A percentile compares a stretch with the other conserved stretches of the same genome.
These are phyloP conservation scores for Rhimphoctona megacephalus DNA, from an alignment of 2,888 invertebrate species.

Conservation along the genomic window DNA sequence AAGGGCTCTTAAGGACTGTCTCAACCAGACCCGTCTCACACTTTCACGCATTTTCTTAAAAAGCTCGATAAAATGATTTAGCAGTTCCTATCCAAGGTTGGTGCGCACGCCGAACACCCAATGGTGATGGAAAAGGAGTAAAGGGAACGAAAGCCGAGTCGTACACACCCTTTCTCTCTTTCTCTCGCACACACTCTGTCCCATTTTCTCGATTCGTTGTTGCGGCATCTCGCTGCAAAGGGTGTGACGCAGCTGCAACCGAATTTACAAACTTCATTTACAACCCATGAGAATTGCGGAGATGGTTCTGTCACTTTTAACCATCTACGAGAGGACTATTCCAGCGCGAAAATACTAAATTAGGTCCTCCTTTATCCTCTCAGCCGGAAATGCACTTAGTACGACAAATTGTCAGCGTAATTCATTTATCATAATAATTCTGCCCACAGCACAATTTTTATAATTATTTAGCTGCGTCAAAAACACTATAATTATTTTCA, in stretches of 20 bases:
- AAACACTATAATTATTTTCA: not conserved
- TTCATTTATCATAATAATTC: conserved; percentile 11
- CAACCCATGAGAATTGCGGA: not conserved
- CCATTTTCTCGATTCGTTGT: conserved; percentile 36
- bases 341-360: conserved; percentile 4
- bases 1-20: not conserved
- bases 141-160: conserved; percentile 30
- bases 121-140: conserved; percentile 29
- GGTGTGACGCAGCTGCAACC: conserved; percentile 54
- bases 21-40: conserved; percentile 1
- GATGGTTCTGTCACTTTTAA: conserved; percentile 11
- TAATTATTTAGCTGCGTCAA: not conserved
- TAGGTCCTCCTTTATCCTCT: conserved; percentile 8
- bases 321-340: conserved; percentile 3
- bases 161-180: conserved; percentile 26
- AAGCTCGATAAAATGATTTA: conserved; percentile 55
- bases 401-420: not conserved
- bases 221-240: conserved; percentile 29
- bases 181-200: conserved; percentile 3
- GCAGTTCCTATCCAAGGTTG: conserved; percentile 22
- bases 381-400: conserved; percentile 7
- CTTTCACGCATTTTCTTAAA: conserved; percentile 33
- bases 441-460: not conserved
- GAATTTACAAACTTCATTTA: conserved; percentile 37
- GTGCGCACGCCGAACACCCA: conserved; percentile 39